Evolutionary conservation across 2,797 vertebrate species (phyloP).

Genomic region (Ataeniobius toweri): DNA sequence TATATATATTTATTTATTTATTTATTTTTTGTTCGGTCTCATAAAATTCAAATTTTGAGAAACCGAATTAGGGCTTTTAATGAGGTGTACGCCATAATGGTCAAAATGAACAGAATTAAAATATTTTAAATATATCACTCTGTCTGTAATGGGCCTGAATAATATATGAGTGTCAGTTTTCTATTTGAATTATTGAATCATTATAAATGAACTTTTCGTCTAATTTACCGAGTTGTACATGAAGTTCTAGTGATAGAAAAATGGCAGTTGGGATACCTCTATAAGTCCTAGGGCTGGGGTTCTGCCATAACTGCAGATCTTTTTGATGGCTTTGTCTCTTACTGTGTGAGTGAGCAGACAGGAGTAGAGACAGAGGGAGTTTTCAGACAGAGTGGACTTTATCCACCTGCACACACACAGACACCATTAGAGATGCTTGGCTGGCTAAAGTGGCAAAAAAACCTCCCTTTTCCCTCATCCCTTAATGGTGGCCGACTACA

Average conservation of each 20-base stretch:
- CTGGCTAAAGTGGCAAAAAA: slow-evolving; percentile 77
- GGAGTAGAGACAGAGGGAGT: slow-evolving; percentile 62
- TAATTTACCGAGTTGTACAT: not conserved
- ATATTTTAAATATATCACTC: not conserved
- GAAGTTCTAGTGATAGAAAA: slow-evolving; percentile 21
- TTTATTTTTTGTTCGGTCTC: not conserved
- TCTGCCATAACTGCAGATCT: slow-evolving; percentile 42
- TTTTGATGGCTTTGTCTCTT: slow-evolving; percentile 61
- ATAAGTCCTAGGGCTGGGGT: slow-evolving; percentile 43
- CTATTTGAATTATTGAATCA: not conserved
- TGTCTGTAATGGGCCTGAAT: too few relatives aligned
- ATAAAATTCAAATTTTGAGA: not conserved
- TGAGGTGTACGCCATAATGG: not conserved
- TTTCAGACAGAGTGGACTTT: slow-evolving; percentile 67
- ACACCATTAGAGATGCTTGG: slow-evolving; percentile 75
- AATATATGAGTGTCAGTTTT: not conserved
- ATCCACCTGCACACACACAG: slow-evolving; percentile 44
- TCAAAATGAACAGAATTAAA: not conserved
- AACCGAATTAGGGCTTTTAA: not conserved
- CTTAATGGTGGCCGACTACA: slow-evolving; percentile 76
- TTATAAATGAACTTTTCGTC: not conserved
- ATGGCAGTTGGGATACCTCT: slow-evolving; percentile 27
- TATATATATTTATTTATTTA: too few relatives aligned
- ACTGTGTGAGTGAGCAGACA: slow-evolving; percentile 56
- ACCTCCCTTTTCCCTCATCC: slow-evolving; percentile 69